Evolutionary conservation across 1,140 invertebrate genomes (phyloP).

Genomic region (Bombus haemorrhoidalis): DNA sequence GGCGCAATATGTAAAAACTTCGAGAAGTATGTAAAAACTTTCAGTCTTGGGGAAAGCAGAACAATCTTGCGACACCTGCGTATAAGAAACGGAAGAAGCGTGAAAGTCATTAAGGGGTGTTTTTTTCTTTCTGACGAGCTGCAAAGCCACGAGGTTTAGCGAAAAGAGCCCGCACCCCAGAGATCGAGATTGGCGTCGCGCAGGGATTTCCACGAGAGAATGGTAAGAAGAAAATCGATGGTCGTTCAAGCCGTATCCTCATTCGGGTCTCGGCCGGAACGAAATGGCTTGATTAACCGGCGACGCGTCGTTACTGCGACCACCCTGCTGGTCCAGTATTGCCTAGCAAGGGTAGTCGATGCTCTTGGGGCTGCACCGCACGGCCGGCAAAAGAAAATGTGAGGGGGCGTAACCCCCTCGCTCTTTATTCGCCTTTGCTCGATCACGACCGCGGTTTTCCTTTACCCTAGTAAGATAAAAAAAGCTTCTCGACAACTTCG

Average conservation of each 20-base stretch:
- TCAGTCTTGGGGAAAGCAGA: background rate
- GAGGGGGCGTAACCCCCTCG: conserved; percentile 66
- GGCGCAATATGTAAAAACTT: no score
- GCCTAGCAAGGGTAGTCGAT: conserved; percentile 68
- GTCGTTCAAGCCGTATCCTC: conserved; percentile 71
- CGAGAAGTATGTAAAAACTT: background rate
- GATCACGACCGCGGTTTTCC: conserved; percentile 71
- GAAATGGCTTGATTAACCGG: conserved; percentile 83
- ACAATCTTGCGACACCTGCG: background rate
- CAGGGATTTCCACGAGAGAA: conserved; percentile 37
- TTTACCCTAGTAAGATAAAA: conserved; percentile 54
- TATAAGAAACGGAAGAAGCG: background rate
- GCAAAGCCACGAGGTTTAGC: conserved; percentile 16
- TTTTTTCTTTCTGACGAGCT: background rate
- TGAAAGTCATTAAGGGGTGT: background rate
- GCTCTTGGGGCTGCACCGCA: conserved; percentile 63
- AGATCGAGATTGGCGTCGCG: conserved; percentile 33
- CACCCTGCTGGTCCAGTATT: conserved; percentile 73
- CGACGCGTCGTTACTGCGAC: conserved; percentile 79
- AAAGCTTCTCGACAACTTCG: conserved; percentile 19
- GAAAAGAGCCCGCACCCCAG: background rate
- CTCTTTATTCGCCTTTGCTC: conserved; percentile 66
- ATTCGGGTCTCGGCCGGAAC: conserved; percentile 74
- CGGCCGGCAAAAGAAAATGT: conserved; percentile 67
- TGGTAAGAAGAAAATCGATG: conserved; percentile 75